A percentile compares a stretch with the other conserved stretches of the same genome.
These are phyloP conservation scores for Bujurquina vittata DNA, from an alignment of 2,113 vertebrate species.

Conservation along the genomic window DNA sequence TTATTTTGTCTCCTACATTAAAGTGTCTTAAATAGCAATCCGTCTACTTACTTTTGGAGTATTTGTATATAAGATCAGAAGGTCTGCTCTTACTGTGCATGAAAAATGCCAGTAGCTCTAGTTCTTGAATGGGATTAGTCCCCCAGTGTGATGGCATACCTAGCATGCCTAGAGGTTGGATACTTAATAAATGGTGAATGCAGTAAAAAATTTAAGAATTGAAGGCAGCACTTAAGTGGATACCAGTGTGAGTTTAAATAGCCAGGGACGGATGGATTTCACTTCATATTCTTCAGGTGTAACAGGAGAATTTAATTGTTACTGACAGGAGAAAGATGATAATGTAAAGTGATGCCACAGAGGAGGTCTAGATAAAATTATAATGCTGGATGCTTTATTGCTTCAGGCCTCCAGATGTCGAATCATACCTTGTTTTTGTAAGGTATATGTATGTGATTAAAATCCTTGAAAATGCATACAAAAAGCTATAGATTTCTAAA, in stretches of 20 bases:
- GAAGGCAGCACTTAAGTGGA: constrained; percentile 10
- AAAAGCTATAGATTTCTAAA: background rate
- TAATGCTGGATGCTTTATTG: background rate
- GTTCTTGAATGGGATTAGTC: background rate
- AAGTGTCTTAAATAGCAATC: background rate
- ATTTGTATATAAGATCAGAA: background rate
- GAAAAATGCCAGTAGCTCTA: background rate
- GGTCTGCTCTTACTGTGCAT: background rate
- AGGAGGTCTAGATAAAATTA: background rate
- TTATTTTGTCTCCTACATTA: background rate
- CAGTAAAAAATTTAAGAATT: constrained; percentile 11
- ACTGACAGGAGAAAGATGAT: constrained; percentile 2
- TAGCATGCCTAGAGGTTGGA: background rate
- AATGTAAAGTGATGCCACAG: background rate
- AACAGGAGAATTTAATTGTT: constrained; percentile 8
- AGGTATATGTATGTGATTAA: background rate
- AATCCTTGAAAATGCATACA: background rate
- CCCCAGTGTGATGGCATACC: background rate
- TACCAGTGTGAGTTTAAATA: constrained; percentile 27
- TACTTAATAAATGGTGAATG: background rate
- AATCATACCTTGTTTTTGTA: background rate
- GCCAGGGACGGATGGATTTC: constrained; percentile 17
- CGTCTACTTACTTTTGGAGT: background rate
- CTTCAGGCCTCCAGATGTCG: background rate
- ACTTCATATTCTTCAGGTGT: constrained; percentile 6